Conservation (phyloP, 2,888 invertebrate genomes). For the Autographa gamma region DNA sequence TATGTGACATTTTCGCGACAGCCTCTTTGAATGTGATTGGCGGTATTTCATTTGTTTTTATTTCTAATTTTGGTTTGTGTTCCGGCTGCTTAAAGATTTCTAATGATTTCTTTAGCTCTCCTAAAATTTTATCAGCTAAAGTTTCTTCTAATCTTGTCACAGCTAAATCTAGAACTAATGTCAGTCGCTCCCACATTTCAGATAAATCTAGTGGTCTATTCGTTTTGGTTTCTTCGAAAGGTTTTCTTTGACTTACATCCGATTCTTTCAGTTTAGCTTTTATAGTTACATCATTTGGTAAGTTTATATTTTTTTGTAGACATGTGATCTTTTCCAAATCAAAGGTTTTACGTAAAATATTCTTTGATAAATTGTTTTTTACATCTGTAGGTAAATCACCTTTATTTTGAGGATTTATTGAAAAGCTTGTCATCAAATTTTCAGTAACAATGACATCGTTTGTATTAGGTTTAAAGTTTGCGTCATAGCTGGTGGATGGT, state of each 20-base stretch:
- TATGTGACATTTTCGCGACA: slow-evolving; percentile 35
- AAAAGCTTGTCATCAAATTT: slow-evolving; percentile 19
- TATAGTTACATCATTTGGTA: slow-evolving; percentile 68
- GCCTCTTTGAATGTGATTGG: slow-evolving; percentile 26
- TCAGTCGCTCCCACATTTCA: slow-evolving; percentile 75
- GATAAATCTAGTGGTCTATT: slow-evolving; percentile 58
- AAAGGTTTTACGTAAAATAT: slow-evolving; percentile 64
- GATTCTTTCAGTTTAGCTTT: slow-evolving; percentile 64
- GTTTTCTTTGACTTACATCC: slow-evolving; percentile 57
- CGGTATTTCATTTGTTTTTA: slow-evolving; percentile 9
- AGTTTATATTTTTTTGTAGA: slow-evolving; percentile 59
- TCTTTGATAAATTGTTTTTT: slow-evolving; percentile 49
- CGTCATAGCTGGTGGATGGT: slow-evolving; percentile 57
- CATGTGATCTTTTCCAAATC: slow-evolving; percentile 46
- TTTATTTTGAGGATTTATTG: slow-evolving; percentile 40
- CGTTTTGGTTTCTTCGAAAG: slow-evolving; percentile 60
- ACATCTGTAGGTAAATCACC: slow-evolving; percentile 37
- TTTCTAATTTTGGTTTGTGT: slow-evolving; percentile 27
- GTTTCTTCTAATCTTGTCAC: slow-evolving; percentile 74
- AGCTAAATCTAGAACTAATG: slow-evolving; percentile 69
- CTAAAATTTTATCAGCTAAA: slow-evolving; percentile 71
- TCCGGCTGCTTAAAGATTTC: slow-evolving; percentile 40
- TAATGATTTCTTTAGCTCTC: slow-evolving; percentile 67
- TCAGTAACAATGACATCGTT: slow-evolving; percentile 58
- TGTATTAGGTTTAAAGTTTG: slow-evolving; percentile 35